phyloP scores from a whole-genome alignment of 2,888 invertebrate species.

The Cantharis rustica region DNA sequence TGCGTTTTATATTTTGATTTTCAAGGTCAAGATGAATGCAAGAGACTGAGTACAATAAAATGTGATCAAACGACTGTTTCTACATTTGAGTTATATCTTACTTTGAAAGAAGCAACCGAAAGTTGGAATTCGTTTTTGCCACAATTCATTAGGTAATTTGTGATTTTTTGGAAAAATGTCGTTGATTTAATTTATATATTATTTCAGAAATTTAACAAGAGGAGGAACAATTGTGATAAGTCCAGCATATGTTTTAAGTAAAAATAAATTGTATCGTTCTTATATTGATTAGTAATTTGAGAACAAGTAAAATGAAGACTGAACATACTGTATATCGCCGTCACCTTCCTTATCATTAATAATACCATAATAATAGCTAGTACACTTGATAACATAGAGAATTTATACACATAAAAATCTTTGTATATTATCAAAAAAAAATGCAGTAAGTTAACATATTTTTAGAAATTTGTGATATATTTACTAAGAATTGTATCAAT shows the following conservation, averaged over 20 bases:
- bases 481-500: constrained; percentile 18
- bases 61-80: constrained; percentile 85
- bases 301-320: constrained; percentile 27
- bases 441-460: constrained; percentile 26
- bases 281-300: constrained; percentile 51
- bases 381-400: constrained; percentile 15
- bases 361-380: neutral
- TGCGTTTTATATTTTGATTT: constrained; percentile 86
- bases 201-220: constrained; percentile 79
- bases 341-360: constrained; percentile 23
- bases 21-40: constrained; percentile 68
- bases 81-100: constrained; percentile 87
- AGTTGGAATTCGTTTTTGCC: constrained; percentile 86
- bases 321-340: constrained; percentile 26
- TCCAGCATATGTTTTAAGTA: constrained; percentile 85
- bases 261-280: constrained; percentile 88
- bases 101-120: constrained; percentile 81
- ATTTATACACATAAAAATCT: constrained; percentile 7
- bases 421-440: constrained; percentile 18
- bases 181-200: constrained; percentile 15
- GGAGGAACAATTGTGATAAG: constrained; percentile 88
- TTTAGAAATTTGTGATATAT: constrained; percentile 28
- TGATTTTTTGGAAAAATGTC: neutral
- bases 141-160: constrained; percentile 83
- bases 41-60: constrained; percentile 79